Base-by-base conservation (phyloP, 2,797 vertebrate genomes). In the Melanogrammus aeglefinus region DNA sequence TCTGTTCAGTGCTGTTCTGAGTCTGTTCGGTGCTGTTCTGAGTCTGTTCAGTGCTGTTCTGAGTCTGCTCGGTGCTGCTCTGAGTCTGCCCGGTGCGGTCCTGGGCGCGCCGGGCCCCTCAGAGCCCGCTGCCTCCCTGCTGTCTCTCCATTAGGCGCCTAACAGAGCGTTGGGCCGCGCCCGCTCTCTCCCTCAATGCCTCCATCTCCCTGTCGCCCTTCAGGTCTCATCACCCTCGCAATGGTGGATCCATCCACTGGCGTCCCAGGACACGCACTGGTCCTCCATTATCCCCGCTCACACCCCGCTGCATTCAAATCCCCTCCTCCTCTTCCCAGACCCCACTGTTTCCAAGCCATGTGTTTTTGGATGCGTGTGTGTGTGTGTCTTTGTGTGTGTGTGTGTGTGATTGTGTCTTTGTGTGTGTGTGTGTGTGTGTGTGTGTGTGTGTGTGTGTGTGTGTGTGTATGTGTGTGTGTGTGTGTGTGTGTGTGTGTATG, bases 191-290 rank as follows among this genome's bases (percentile, higher is more conserved):
- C 89, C 90, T 90, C 90, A 88, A 91, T 88, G 91, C 85, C 86
- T 91, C 89, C 88, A 82, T 90, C 90, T 93, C 91, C 84, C 88
- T 89, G 89, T 91, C 90, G 90, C 88, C 92, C 91, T 94, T 94
- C 93, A 93, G 90, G 92, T 93, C 90, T 93, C 92, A 94, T 93
- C 90, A 83, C 92, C 88, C 81, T 91, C 88, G 85, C 92, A 92
- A 93, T 94, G 89, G 90, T 92, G 90, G 88, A 94, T 93, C 92
- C 87, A 89, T 89, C 83, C 86, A 70, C 88, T 91, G 82, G 86
- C 90, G 92, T 93, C 90, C 93, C 90, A 91, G 90, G 91, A 92
- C 89, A 88, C 91, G 92, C 82, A 89, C 88, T 89, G 89, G 57
- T 92, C 91, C 92, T 90, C 90, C 89, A 94, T 93, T 93, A 93